phyloP scores from a whole-genome alignment of 2,113 vertebrate genomes.

The Eolophus roseicapilla region DNA sequence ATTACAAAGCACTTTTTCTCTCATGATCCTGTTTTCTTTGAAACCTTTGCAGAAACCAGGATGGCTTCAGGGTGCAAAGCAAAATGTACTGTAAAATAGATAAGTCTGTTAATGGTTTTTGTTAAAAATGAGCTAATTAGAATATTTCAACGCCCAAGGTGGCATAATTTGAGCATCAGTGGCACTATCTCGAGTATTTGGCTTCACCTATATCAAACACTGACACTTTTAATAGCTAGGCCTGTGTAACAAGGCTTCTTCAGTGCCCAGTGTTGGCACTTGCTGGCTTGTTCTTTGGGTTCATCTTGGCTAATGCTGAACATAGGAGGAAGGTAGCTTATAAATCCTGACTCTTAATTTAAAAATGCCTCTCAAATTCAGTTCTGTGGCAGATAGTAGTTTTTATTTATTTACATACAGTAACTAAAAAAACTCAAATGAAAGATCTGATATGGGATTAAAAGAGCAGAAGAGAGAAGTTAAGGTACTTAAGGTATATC shows the following conservation, averaged over 20 bases:
- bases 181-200: rapidly evolving
- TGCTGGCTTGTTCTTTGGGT: neutral
- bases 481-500: neutral
- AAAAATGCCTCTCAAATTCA: neutral
- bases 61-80: neutral
- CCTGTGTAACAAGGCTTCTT: rapidly evolving
- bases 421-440: neutral
- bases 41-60: neutral
- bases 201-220: rapidly evolving
- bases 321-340: rapidly evolving
- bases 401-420: neutral
- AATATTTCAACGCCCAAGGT: neutral
- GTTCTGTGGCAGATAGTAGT: neutral
- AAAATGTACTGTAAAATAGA: rapidly evolving
- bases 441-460: neutral
- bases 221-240: neutral
- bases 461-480: neutral
- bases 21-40: neutral
- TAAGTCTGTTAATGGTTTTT: neutral
- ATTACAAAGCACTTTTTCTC: neutral
- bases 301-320: neutral
- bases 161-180: rapidly evolving
- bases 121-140: rapidly evolving
- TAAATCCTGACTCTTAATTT: neutral
- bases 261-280: neutral